Conservation (phyloP, 2,113 vertebrate genomes). For the Stomatorhinus ivindoensis region DNA sequence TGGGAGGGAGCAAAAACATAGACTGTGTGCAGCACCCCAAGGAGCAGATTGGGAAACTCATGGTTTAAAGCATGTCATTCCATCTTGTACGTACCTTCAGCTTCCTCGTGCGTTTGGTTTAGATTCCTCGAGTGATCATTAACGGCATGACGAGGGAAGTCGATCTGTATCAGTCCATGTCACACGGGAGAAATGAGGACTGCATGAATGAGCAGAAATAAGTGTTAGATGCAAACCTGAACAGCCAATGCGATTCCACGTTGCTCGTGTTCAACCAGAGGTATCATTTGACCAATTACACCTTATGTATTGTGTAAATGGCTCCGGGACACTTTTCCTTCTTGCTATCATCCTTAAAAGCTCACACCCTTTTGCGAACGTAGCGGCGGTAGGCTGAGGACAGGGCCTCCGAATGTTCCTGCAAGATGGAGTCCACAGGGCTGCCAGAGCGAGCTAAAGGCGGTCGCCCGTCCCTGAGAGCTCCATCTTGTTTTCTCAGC, state of each 20-base stretch:
- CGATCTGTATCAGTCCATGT: not conserved
- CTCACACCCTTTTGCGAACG: not conserved
- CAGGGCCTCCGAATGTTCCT: not conserved
- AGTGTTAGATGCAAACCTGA: not conserved
- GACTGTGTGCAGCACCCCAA: not conserved
- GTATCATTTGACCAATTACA: conserved; percentile 7
- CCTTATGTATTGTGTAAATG: not conserved
- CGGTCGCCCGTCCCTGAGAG: not conserved
- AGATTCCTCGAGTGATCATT: not conserved
- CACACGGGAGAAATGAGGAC: not conserved
- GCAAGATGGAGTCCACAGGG: not conserved
- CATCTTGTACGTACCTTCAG: not conserved
- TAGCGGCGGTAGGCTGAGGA: not conserved
- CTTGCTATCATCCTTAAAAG: not conserved
- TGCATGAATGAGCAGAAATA: not conserved
- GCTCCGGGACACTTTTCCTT: not conserved
- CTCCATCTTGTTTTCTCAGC: conserved; percentile 15
- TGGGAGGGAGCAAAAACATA: not conserved
- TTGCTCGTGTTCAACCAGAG: not conserved
- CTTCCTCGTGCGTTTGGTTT: not conserved
- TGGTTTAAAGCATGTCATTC: not conserved
- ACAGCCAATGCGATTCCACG: not conserved
- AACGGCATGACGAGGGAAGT: too few relatives aligned
- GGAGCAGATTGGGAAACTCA: not conserved
- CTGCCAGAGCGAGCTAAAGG: not conserved